phyloP scores from a whole-genome alignment of 2,113 vertebrate species.

The Mionectes macconnelli region DNA sequence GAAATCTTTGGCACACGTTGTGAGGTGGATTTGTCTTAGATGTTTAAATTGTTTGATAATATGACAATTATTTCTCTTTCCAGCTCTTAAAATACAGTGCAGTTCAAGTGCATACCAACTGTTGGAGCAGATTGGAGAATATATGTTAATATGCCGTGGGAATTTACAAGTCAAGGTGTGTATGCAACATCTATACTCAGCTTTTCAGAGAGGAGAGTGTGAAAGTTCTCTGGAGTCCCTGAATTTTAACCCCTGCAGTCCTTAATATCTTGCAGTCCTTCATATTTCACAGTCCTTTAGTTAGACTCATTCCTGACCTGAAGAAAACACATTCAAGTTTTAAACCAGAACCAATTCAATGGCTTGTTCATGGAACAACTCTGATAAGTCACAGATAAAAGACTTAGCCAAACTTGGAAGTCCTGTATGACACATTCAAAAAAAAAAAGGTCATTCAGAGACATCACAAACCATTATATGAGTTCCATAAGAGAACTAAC shows the following conservation, averaged over 20 bases:
- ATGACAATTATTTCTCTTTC: conserved; percentile 1
- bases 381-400: neutral
- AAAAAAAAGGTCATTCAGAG: neutral
- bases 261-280: neutral
- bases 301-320: neutral
- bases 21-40: neutral
- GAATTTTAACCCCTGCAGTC: neutral
- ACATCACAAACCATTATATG: neutral
- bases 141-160: conserved; percentile 81
- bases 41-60: neutral
- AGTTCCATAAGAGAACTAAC: neutral
- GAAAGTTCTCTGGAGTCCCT: neutral
- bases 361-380: neutral
- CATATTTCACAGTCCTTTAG: neutral
- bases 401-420: neutral
- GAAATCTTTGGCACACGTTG: neutral
- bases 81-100: conserved; percentile 91
- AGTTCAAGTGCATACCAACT: conserved; percentile 82
- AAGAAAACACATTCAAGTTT: neutral
- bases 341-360: neutral
- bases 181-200: conserved; percentile 22
- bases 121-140: conserved; percentile 87
- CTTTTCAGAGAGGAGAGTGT: conserved; percentile 14
- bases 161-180: conserved; percentile 87
- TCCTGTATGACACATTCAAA: neutral